Base-by-base conservation (phyloP, 35 echinoderm and acorn worm species). In the Patiria miniata region DNA sequence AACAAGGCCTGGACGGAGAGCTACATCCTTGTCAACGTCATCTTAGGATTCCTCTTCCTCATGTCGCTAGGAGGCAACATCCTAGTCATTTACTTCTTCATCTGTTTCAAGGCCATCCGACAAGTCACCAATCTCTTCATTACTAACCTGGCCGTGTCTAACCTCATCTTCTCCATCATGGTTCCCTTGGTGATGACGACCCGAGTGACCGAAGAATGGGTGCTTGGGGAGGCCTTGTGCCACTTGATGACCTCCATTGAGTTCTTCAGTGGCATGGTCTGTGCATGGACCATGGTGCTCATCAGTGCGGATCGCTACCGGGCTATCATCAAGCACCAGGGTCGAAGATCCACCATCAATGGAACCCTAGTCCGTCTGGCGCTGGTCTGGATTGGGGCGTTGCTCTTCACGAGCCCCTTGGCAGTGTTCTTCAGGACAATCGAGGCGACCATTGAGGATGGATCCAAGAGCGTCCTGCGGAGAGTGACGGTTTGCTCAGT, bases 91-190 rank as follows among this genome's bases (percentile, higher is more conserved):
- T 37, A 51, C 21, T 84, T 84, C 38, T 59, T 84, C 19, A 39
- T 84, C 9, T 26, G 82, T 15, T 84, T 38, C 39, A 53, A 53
- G 36, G 53, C 51, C 18, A 84, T 84, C 15, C 82, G 82, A 4
- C 82, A 84, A 61, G 82, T 84, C 8, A 84, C 82, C 18, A 84
- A 84, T 84, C 57, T 37, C 57, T 84, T 59, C 53, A 84, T 84
- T 38, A 84, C 82, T 52, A 84, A 84, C 38, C 39, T 84, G 18
- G 82, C 82, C 22, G 51, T 84, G 14, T 59, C 51, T 84, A 53
- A 84, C 39, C 57, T 84, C 2, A 84, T 38, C 57, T 84, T 84
- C 39, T 57, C 51, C 57, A 51, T 84, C 34, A 59, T 58, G 36
- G 82, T 58, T 17, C 82, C 82, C 12, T 30, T 84, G 33, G 82